Percentiles rank a stretch among this genome's conserved stretches.
These are phyloP conservation scores for Danio choprae DNA, from an alignment of 2,797 vertebrate genomes.

Conservation along the genomic window DNA sequence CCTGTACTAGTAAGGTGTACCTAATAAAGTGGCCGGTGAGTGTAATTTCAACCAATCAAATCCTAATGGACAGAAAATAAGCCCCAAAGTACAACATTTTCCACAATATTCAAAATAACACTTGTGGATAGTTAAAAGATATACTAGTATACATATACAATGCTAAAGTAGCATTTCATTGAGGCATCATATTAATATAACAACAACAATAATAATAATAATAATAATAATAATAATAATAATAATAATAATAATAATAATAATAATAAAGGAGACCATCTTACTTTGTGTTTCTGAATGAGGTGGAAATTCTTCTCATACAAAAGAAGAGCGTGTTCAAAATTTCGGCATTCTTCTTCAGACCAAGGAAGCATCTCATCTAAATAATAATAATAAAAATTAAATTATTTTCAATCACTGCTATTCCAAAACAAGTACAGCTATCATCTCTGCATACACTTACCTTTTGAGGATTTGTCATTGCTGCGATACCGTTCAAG, in stretches of 20 bases:
- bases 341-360: conserved; percentile 89
- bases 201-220: too few relatives aligned
- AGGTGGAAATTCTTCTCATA: conserved; percentile 91
- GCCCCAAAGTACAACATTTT: background rate
- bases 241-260: too few relatives aligned
- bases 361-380: conserved; percentile 84
- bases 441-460: conserved; percentile 44
- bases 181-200: too few relatives aligned
- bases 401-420: background rate
- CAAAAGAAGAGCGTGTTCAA: conserved; percentile 86
- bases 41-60: background rate
- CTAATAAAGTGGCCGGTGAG: too few relatives aligned
- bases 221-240: too few relatives aligned
- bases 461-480: conserved; percentile 82
- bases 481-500: conserved; percentile 81
- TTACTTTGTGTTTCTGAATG: conserved; percentile 91
- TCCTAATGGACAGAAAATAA: background rate
- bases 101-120: background rate
- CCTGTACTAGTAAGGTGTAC: too few relatives aligned
- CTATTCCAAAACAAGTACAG: background rate
- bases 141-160: too few relatives aligned
- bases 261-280: background rate
- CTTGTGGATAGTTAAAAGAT: background rate
- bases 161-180: too few relatives aligned
- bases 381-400: background rate